Conservation (phyloP, 2,797 vertebrate genomes). For the Otolemur crassicaudatus region DNA sequence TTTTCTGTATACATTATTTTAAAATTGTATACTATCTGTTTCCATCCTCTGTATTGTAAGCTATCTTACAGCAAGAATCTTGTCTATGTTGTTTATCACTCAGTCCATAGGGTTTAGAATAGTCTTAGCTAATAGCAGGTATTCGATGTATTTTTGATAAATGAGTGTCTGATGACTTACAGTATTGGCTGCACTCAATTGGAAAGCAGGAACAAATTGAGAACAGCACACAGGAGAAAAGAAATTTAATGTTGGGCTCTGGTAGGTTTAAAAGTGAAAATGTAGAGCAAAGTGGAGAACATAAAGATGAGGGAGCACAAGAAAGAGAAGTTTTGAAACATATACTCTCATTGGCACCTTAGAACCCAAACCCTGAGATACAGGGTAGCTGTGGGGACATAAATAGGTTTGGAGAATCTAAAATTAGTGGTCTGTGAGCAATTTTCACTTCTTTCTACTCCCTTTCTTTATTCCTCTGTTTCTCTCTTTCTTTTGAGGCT, state of each 20-base stretch:
- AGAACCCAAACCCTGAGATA: neutral
- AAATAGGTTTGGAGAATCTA: neutral
- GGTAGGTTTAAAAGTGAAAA: neutral
- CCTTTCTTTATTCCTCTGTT: neutral
- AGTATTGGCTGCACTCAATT: neutral
- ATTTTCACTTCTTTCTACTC: neutral
- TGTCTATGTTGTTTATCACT: neutral
- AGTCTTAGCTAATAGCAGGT: neutral
- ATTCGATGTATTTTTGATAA: neutral
- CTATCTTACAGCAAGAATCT: neutral
- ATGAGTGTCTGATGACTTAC: neutral
- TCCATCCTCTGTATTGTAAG: neutral
- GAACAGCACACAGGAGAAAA: neutral
- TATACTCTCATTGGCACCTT: neutral
- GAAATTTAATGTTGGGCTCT: neutral
- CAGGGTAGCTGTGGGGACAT: neutral
- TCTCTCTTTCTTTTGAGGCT: neutral
- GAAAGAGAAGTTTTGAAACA: neutral
- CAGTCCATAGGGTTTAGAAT: neutral
- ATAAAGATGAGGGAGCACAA: neutral
- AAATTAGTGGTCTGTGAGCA: neutral
- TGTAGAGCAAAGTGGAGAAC: neutral
- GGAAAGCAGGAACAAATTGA: neutral
- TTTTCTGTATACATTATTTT: neutral
- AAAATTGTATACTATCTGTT: neutral